Conservation (phyloP, 2,797 vertebrate species). For the Coracias cyanogaster region DNA sequence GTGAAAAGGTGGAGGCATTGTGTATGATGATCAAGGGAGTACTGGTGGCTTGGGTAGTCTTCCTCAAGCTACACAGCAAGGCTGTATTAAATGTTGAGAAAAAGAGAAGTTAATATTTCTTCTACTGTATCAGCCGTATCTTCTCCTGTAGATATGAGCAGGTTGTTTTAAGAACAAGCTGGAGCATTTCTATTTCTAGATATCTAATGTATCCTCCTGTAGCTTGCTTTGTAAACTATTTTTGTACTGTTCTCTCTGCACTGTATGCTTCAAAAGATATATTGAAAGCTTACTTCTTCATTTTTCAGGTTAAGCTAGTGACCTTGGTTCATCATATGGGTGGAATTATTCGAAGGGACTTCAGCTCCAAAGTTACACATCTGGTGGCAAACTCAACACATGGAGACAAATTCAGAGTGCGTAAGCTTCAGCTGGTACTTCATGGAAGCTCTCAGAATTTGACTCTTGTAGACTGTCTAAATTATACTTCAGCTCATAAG, state of each 20-base stretch:
- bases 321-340: constrained; percentile 98
- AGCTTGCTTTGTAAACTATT: not conserved
- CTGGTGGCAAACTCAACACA: constrained; percentile 94
- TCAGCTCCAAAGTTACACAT: constrained; percentile 96
- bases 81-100: not conserved
- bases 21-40: not conserved
- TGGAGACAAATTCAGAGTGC: constrained; percentile 96
- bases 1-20: not conserved
- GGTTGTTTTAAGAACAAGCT: not conserved
- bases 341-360: constrained; percentile 93
- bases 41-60: not conserved
- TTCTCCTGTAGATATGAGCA: not conserved
- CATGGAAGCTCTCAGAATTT: not conserved
- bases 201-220: not conserved
- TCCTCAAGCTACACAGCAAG: not conserved
- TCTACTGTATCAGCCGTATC: not conserved
- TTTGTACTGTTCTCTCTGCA: not conserved
- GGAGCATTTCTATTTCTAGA: not conserved
- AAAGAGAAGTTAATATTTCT: not conserved
- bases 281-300: not conserved
- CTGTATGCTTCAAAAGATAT: not conserved
- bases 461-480: not conserved
- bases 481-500: not conserved
- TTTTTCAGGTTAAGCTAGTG: constrained; percentile 89
- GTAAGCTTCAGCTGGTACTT: constrained; percentile 56